Evolutionary conservation across 2,113 vertebrate species (phyloP).

Genomic region (Globicephala melas): DNA sequence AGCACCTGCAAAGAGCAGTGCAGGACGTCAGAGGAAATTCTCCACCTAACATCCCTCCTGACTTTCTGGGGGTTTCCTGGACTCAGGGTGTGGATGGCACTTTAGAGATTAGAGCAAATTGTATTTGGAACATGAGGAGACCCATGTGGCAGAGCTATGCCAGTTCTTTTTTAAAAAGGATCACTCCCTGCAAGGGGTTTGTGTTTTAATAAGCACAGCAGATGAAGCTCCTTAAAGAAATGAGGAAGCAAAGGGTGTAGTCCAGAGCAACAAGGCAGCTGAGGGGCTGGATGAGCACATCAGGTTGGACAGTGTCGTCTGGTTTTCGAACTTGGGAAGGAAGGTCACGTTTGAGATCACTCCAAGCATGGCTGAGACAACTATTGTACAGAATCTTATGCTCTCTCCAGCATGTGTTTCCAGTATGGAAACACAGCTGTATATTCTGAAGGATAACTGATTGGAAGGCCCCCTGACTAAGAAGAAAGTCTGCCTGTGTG

Average conservation of each 20-base stretch:
- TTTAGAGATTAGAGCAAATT: accelerated
- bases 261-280: neutral
- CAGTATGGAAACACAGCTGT: slow-evolving; percentile 49
- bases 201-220: slow-evolving; percentile 61
- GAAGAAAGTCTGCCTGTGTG: neutral
- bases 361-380: neutral
- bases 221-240: neutral
- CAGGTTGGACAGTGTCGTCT: slow-evolving; percentile 60
- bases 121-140: accelerated
- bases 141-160: neutral
- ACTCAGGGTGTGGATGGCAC: neutral
- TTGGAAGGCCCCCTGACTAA: neutral
- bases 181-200: slow-evolving; percentile 30
- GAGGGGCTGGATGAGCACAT: neutral
- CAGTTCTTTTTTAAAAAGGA: neutral
- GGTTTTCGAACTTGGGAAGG: slow-evolving; percentile 70
- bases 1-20: neutral
- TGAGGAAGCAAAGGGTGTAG: accelerated
- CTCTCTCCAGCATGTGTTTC: slow-evolving; percentile 49
- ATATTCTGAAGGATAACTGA: neutral
- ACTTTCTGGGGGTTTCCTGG: neutral
- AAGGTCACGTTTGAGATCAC: slow-evolving; percentile 66
- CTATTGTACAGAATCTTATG: neutral
- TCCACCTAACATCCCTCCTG: neutral
- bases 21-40: neutral